Percentiles rank a stretch among this genome's conserved stretches.
Evolutionary conservation across 2,888 invertebrate genomes (phyloP).

Genomic region (Eutolmus rufibarbis): DNA sequence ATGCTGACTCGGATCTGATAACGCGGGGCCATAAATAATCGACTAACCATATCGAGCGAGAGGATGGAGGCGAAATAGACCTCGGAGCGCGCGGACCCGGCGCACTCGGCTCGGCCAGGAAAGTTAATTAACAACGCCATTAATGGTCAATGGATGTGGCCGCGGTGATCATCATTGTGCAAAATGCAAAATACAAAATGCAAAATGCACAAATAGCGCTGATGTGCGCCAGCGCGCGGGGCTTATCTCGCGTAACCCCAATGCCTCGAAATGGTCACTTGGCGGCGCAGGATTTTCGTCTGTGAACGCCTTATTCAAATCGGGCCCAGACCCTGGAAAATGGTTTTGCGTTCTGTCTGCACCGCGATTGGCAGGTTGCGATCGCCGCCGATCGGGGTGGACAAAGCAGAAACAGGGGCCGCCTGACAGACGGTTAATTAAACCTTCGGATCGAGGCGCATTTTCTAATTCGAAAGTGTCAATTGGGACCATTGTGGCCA

Average conservation of each 20-base stretch:
- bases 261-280: slow-evolving; percentile 36
- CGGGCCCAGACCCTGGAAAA: background rate
- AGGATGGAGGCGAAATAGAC: slow-evolving; percentile 39
- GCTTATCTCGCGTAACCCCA: slow-evolving; percentile 28
- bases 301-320: background rate
- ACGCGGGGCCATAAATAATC: slow-evolving; percentile 38
- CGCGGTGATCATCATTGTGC: slow-evolving; percentile 50
- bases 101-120: slow-evolving; percentile 48
- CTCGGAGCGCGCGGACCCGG: slow-evolving; percentile 17
- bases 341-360: background rate
- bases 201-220: slow-evolving; percentile 15
- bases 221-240: background rate
- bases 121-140: slow-evolving; percentile 62
- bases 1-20: slow-evolving; percentile 39
- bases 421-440: slow-evolving; percentile 51
- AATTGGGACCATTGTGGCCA: slow-evolving; percentile 35
- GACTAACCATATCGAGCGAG: slow-evolving; percentile 33
- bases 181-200: background rate
- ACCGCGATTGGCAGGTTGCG: slow-evolving; percentile 16
- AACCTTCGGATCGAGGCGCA: slow-evolving; percentile 44
- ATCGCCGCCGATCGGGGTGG: slow-evolving; percentile 39
- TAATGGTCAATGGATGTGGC: slow-evolving; percentile 54
- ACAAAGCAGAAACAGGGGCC: slow-evolving; percentile 42
- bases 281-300: background rate
- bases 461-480: slow-evolving; percentile 31